phyloP scores from a whole-genome alignment of 1,140 invertebrate species.

The Pogonomyrmex barbatus region DNA sequence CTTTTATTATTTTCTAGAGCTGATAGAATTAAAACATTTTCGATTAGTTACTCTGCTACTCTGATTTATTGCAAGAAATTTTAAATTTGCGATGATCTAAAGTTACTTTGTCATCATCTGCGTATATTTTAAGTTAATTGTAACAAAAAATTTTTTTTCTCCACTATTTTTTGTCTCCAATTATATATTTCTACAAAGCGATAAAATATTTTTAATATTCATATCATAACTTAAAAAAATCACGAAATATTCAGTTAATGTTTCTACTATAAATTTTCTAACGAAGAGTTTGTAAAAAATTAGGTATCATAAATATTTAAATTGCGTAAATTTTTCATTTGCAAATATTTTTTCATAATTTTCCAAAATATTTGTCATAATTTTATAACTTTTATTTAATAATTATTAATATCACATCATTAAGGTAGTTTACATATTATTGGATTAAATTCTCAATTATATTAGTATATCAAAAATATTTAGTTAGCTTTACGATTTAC shows the following conservation, averaged over 20 bases:
- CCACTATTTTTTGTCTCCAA: no score
- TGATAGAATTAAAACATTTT: background rate
- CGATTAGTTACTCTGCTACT: background rate
- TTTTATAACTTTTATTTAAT: background rate
- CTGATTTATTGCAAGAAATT: slow-evolving; percentile 27
- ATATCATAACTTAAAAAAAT: background rate
- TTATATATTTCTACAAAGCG: background rate
- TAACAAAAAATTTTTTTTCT: background rate
- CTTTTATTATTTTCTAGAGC: slow-evolving; percentile 30
- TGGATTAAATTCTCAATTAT: background rate
- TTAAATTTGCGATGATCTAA: background rate
- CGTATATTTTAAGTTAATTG: background rate
- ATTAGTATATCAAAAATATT: background rate
- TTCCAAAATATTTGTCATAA: background rate
- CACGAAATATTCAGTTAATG: background rate
- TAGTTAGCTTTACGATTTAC: background rate
- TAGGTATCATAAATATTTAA: background rate
- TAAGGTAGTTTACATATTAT: background rate
- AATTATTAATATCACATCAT: no score
- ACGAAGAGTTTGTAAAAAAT: background rate
- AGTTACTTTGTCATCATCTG: background rate
- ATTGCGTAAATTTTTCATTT: slow-evolving; percentile 5
- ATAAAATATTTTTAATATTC: background rate
- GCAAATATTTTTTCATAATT: background rate
- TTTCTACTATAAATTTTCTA: background rate